Conservation (phyloP, 2,888 invertebrate genomes). For the Linhomoeus sp. region DNA sequence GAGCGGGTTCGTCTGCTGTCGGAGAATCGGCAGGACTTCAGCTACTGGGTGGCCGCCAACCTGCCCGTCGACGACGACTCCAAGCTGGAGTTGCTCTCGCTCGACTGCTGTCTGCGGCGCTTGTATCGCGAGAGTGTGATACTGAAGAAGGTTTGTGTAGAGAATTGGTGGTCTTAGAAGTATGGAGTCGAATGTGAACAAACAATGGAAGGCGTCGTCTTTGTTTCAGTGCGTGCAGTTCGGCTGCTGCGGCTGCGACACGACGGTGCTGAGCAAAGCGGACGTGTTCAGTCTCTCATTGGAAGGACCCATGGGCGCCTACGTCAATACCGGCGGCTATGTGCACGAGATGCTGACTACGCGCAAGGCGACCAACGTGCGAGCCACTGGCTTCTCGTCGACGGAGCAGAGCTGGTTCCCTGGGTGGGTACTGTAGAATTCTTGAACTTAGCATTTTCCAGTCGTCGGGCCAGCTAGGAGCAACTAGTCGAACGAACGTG, state of each 20-base stretch:
- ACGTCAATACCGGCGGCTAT: constrained; percentile 50
- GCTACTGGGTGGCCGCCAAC: constrained; percentile 60
- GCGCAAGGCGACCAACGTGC: constrained; percentile 27
- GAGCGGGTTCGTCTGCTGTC: constrained; percentile 35
- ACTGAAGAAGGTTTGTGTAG: constrained; percentile 27
- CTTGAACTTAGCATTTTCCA: not conserved
- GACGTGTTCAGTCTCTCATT: constrained; percentile 59
- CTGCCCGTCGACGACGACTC: constrained; percentile 47
- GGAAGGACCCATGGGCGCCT: constrained; percentile 54
- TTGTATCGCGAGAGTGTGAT: constrained; percentile 39
- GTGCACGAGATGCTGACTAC: constrained; percentile 59
- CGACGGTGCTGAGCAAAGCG: constrained; percentile 40
- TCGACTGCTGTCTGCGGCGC: constrained; percentile 48
- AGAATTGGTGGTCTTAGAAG: not conserved
- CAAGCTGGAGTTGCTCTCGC: constrained; percentile 42
- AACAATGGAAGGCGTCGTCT: too few species aligned
- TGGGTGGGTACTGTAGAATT: constrained; percentile 38
- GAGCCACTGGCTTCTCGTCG: constrained; percentile 38
- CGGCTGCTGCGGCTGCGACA: constrained; percentile 38
- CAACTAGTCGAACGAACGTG: not conserved
- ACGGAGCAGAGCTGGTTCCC: constrained; percentile 66
- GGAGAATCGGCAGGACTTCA: constrained; percentile 46
- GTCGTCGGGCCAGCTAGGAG: not conserved
- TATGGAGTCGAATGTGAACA: too few species aligned
- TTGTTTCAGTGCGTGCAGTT: constrained; percentile 13